Conservation (phyloP, 2,113 vertebrate genomes). For the Okapia johnstoni region DNA sequence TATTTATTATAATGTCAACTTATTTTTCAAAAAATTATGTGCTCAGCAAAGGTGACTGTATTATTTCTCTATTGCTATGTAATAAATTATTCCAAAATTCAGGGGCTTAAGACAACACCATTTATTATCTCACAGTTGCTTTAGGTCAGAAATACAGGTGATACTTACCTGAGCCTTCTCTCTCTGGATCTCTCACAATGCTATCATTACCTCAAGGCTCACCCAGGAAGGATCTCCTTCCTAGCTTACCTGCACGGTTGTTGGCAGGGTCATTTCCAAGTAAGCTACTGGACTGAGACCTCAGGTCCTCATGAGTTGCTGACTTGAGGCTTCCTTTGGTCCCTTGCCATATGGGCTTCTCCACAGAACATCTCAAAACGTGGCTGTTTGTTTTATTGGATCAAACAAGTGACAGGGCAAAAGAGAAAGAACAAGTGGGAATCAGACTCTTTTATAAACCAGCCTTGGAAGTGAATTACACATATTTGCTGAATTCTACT, state of each 20-base stretch:
- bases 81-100: neutral
- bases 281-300: neutral
- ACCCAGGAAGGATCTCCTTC: neutral
- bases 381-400: neutral
- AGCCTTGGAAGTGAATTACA: neutral
- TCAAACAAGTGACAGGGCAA: neutral
- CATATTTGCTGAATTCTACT: neutral
- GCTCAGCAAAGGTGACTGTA: neutral
- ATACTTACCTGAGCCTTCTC: neutral
- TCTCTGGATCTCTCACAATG: neutral
- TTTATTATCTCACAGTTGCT: neutral
- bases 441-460: neutral
- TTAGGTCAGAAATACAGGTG: neutral
- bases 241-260: neutral
- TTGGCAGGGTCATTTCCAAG: neutral
- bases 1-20: slow-evolving; percentile 18
- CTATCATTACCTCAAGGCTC: neutral
- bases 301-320: neutral
- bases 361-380: neutral
- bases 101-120: neutral
- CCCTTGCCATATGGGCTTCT: neutral
- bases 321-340: neutral
- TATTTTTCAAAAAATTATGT: neutral
- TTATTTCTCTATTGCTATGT: neutral
- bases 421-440: neutral